Evolutionary conservation across 64 coral and sea anemone species (phyloP).

Genomic region (Astreopora myriophthalma): DNA sequence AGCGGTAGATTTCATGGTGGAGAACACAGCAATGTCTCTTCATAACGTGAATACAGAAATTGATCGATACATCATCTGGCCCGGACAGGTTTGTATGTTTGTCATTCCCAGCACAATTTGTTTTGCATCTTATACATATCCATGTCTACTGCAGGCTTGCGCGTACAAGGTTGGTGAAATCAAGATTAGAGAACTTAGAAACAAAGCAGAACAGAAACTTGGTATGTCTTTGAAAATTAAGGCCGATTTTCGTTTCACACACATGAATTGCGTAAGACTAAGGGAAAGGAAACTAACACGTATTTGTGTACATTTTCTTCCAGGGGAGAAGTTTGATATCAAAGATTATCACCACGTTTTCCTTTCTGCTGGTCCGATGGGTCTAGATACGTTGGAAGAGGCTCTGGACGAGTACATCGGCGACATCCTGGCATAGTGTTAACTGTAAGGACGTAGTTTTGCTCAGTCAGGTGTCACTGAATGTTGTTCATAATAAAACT

Average conservation of each 20-base stretch:
- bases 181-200: constrained; percentile 81
- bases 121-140: not conserved
- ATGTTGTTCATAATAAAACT: too few species aligned
- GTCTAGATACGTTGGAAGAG: constrained; percentile 69
- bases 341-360: constrained; percentile 91
- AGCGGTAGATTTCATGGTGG: constrained; percentile 80
- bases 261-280: not conserved
- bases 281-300: not conserved
- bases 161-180: constrained; percentile 93
- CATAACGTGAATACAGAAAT: constrained; percentile 80
- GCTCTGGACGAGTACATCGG: constrained; percentile 79
- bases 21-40: constrained; percentile 66
- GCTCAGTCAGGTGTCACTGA: too few species aligned
- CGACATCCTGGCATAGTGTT: not conserved
- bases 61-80: constrained; percentile 91
- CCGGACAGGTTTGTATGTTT: constrained; percentile 71
- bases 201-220: constrained; percentile 59
- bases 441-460: not conserved
- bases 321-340: constrained; percentile 82
- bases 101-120: not conserved
- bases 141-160: constrained; percentile 65
- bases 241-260: not conserved
- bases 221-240: constrained; percentile 41
- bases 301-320: not conserved
- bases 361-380: constrained; percentile 74